phyloP scores from a whole-genome alignment of 2,888 invertebrate genomes.

The Alloscopus bannaensis region DNA sequence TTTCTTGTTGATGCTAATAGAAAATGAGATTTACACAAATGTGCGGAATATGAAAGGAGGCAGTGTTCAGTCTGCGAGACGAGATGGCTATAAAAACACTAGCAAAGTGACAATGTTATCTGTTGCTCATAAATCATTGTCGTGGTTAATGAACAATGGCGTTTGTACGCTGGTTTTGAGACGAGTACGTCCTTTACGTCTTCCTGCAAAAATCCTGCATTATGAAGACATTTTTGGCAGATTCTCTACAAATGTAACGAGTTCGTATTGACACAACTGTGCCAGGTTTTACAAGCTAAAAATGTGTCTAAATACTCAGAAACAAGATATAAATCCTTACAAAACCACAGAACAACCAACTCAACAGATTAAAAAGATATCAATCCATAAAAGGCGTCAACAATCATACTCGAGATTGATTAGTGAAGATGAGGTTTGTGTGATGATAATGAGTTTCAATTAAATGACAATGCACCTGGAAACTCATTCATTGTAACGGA shows the following conservation, averaged over 20 bases:
- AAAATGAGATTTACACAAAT: conserved; percentile 21
- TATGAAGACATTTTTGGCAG: not conserved
- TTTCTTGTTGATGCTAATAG: not conserved
- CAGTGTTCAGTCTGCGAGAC: not conserved
- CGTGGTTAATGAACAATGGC: too few relatives aligned
- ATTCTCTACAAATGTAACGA: not conserved
- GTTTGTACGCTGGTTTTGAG: not conserved
- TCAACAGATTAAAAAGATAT: too few relatives aligned
- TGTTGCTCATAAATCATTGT: not conserved
- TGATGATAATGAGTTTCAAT: not conserved
- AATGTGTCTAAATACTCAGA: too few relatives aligned
- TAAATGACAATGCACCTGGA: not conserved
- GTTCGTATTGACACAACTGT: too few relatives aligned
- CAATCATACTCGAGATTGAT: not conserved
- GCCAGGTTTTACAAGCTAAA: too few relatives aligned
- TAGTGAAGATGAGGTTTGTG: too few relatives aligned
- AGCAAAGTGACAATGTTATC: not conserved
- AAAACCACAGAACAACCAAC: too few relatives aligned
- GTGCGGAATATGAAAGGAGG: conserved; percentile 36
- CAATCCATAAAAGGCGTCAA: not conserved
- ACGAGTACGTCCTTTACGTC: not conserved
- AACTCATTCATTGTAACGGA: not conserved
- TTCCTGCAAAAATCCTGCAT: not conserved
- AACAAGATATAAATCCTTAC: too few relatives aligned
- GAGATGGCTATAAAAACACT: not conserved